A percentile compares a stretch with the other conserved stretches of the same genome.
These are phyloP conservation scores for Cryptotis parvus DNA, from an alignment of 2,113 vertebrate genomes.

Conservation along the genomic window DNA sequence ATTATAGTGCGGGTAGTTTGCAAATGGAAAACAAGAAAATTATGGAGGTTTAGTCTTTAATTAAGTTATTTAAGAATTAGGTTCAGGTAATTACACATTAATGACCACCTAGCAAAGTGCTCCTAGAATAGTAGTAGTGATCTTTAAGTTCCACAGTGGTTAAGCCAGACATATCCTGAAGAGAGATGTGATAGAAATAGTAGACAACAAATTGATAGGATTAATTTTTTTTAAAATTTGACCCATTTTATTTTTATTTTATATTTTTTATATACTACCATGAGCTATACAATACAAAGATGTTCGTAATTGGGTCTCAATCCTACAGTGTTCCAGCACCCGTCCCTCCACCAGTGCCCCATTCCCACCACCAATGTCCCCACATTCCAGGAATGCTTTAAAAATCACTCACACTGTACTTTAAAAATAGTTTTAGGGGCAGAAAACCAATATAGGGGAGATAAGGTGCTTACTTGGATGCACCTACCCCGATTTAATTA, in stretches of 20 bases:
- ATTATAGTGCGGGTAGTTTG: background rate
- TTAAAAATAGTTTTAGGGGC: background rate
- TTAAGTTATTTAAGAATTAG: conserved; percentile 4
- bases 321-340: too few relatives aligned
- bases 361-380: too few relatives aligned
- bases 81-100: background rate
- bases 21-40: conserved; percentile 32
- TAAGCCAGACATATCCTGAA: background rate
- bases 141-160: background rate
- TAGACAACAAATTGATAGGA: background rate
- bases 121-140: background rate
- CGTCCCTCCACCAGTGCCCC: too few relatives aligned
- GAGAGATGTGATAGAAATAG: background rate
- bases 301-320: too few relatives aligned
- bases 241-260: too few relatives aligned
- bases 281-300: too few relatives aligned
- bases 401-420: background rate
- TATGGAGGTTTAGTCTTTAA: background rate
- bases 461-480: too few relatives aligned
- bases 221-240: too few relatives aligned
- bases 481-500: too few relatives aligned
- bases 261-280: too few relatives aligned
- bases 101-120: background rate
- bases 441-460: too few relatives aligned
- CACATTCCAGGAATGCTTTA: background rate